Percentiles rank a stretch among this genome's conserved stretches.
Conservation (phyloP, 2,797 vertebrate genomes). For the Picus viridis region DNA sequence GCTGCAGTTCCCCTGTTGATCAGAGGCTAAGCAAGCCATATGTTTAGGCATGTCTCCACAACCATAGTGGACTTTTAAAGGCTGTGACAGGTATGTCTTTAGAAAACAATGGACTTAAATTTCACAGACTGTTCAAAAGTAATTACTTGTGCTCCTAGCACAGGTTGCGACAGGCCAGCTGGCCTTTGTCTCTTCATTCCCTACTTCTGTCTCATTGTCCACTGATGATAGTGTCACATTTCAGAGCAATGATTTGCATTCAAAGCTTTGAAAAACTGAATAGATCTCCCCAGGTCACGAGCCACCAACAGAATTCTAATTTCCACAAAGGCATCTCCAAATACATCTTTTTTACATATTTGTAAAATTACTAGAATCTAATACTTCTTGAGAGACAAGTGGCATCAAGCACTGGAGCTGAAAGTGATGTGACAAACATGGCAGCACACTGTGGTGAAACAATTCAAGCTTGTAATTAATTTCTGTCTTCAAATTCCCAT, state of each 20-base stretch:
- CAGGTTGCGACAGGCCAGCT: neutral
- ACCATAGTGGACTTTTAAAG: neutral
- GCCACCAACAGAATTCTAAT: conserved; percentile 56
- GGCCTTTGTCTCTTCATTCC: neutral
- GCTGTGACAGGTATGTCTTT: neutral
- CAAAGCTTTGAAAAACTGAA: conserved; percentile 65
- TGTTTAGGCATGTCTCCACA: neutral
- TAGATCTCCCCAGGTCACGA: conserved; percentile 61
- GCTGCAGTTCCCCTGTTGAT: conserved; percentile 15
- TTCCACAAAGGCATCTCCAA: conserved; percentile 52
- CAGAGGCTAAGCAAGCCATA: neutral
- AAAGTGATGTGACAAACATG: conserved; percentile 79
- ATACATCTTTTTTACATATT: conserved; percentile 57
- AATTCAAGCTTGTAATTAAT: conserved; percentile 86
- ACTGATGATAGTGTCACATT: neutral
- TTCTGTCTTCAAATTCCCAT: conserved; percentile 82
- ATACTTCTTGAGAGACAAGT: conserved; percentile 79
- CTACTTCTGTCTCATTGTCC: neutral
- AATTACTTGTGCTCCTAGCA: neutral
- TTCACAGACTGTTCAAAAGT: neutral
- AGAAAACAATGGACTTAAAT: neutral
- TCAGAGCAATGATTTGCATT: conserved; percentile 10
- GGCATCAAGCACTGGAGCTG: conserved; percentile 74
- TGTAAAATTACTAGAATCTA: conserved; percentile 74
- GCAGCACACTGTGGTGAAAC: conserved; percentile 74